These are phyloP conservation scores for Ephialtes manifestator DNA, from an alignment of 2,888 invertebrate species.

Conservation along the genomic window DNA sequence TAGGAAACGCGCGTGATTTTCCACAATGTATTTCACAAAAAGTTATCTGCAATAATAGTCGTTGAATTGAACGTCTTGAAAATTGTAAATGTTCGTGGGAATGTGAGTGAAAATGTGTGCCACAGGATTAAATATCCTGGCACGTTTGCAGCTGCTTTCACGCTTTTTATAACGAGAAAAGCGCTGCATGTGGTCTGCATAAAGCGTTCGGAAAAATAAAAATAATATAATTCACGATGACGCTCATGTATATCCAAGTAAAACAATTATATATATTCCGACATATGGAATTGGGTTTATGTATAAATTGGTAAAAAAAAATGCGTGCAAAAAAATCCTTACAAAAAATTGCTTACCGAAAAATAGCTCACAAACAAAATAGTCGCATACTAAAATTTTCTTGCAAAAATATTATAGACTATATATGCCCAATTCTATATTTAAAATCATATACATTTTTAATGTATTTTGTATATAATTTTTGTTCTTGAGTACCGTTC, in stretches of 20 bases:
- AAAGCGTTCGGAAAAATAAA: neutral
- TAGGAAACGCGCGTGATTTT: slow-evolving; percentile 22
- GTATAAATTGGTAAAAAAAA: no score
- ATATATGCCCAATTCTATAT: no score
- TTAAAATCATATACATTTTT: no score
- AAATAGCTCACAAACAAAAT: no score
- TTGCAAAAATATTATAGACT: no score
- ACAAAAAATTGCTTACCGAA: no score
- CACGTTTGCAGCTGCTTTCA: slow-evolving; percentile 1
- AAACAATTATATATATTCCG: no score
- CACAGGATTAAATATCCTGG: slow-evolving; percentile 47
- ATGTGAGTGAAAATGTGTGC: slow-evolving; percentile 56
- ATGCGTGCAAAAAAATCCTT: no score
- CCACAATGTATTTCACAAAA: slow-evolving; percentile 51
- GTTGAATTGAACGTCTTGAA: slow-evolving; percentile 43
- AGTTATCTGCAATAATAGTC: slow-evolving; percentile 38
- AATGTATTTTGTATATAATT: no score
- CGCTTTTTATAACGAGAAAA: slow-evolving; percentile 25
- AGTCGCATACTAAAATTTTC: no score
- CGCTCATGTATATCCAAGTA: neutral
- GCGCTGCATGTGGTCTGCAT: slow-evolving; percentile 4
- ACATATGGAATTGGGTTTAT: no score
- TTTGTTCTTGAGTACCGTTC: no score
- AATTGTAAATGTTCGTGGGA: slow-evolving; percentile 62
- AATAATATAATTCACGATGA: slow-evolving; percentile 15